These are phyloP conservation scores for Glossosoma conforme DNA, from an alignment of 1,140 invertebrate species.

Conservation along the genomic window DNA sequence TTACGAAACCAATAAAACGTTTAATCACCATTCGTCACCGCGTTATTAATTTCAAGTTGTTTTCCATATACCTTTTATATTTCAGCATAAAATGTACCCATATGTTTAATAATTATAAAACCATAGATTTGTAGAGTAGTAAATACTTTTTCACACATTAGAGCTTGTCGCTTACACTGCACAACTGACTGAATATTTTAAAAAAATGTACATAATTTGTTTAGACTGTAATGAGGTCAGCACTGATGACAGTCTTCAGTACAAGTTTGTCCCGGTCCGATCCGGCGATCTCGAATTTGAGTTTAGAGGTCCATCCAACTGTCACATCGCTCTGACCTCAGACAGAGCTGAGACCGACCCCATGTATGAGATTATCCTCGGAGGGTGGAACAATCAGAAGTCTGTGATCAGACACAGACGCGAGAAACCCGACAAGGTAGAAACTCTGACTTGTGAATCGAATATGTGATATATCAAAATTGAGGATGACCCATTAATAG, in stretches of 20 bases:
- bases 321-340: slow-evolving; percentile 53
- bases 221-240: slow-evolving; percentile 48
- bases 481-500: not conserved
- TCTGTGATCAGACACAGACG: slow-evolving; percentile 58
- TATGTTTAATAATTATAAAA: too few relatives aligned
- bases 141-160: not conserved
- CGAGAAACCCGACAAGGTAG: slow-evolving; percentile 61
- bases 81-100: too few relatives aligned
- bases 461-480: slow-evolving; percentile 11
- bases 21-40: too few relatives aligned
- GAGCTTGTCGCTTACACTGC: not conserved
- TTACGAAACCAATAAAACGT: too few relatives aligned
- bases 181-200: not conserved
- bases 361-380: slow-evolving; percentile 59
- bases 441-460: not conserved
- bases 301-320: slow-evolving; percentile 55
- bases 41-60: too few relatives aligned
- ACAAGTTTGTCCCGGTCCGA: slow-evolving; percentile 53
- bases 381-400: slow-evolving; percentile 58
- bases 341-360: slow-evolving; percentile 49
- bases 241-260: slow-evolving; percentile 54
- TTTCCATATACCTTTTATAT: too few relatives aligned
- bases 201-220: slow-evolving; percentile 25
- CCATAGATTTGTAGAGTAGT: not conserved
- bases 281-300: slow-evolving; percentile 51